Percentiles rank a stretch among this genome's conserved stretches.
Conservation (phyloP, 1,140 invertebrate genomes). For the Sarcophaga bullata region DNA sequence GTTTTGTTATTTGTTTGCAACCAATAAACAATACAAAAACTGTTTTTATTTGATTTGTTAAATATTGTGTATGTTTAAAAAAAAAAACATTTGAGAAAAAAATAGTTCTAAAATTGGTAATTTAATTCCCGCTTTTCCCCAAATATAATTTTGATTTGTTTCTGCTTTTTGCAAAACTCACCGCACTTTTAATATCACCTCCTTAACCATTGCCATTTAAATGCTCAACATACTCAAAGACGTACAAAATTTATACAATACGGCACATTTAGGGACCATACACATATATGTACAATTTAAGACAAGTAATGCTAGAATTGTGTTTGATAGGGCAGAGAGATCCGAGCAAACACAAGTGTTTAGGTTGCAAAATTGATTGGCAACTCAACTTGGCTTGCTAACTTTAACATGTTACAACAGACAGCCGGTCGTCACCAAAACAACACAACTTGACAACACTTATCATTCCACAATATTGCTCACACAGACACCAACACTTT, state of each 20-base stretch:
- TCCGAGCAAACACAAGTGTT: constrained; percentile 26
- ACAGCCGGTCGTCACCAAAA: not conserved
- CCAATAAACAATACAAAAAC: not conserved
- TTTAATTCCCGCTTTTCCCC: not conserved
- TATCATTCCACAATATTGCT: not conserved
- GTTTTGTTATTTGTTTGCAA: not conserved
- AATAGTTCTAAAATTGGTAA: no score
- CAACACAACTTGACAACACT: not conserved
- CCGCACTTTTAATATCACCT: not conserved
- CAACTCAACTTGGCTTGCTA: constrained; percentile 28
- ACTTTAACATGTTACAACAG: constrained; percentile 3
- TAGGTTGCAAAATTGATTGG: constrained; percentile 25
- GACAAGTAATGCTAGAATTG: not conserved
- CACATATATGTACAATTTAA: not conserved
- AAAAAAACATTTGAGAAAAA: no score
- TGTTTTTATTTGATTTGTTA: not conserved
- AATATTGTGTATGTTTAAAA: not conserved
- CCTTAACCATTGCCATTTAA: not conserved
- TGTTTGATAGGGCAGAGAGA: not conserved
- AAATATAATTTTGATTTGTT: not conserved
- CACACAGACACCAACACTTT: not conserved
- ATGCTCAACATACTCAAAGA: not conserved
- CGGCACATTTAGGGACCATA: not conserved
- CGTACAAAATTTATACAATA: not conserved
- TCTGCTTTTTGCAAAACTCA: not conserved